Evolutionary conservation across 2,113 vertebrate species (phyloP), one percentile per base, ranked within the genome.

Genomic region (Pelecanus crispus): DNA sequence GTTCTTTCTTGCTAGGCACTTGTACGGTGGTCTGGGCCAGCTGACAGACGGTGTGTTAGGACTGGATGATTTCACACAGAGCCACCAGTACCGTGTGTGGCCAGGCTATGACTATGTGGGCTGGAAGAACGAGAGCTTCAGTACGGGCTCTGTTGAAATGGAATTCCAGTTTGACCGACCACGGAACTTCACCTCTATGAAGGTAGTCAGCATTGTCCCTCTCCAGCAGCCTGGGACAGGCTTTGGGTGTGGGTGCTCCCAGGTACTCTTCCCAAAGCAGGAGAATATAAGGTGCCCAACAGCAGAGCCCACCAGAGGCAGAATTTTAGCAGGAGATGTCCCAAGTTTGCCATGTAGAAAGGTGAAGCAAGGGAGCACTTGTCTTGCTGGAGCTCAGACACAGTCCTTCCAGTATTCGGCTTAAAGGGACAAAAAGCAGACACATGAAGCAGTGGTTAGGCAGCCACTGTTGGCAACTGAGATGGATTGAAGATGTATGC

Each of bases 71-170:
- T 99, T 99, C 94, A 99, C 99, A 2, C 98, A 99, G 97, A 99
- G 99, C 94, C 99, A 99, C 40, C 98, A 99, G 75, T 99, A 99
- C 94, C 97, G 98, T 0, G 98, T 99, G 94, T 99, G 99, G 99
- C 99, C 99, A 0, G 99, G 99, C 49, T 99, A 99, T 5, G 99
- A 99, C 98, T 99, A 99, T 0, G 98, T 99, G 19, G 99, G 99
- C 84, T 99, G 99, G 99, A 98, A 97, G 95, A 99, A 99, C 6
- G 98, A 98, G 96, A 99, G 98, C 81, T 98, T 98, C 68, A 92
- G 98, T 91, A 98, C 97, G 4, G 99, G 98, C 66, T 98, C 98
- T 6, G 98, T 99, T 32, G 99, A 99, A 95, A 99, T 99, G 94
- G 98, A 98, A 93, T 99, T 99, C 88, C 99, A 99, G 85, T 99